Conservation (phyloP, 2,797 vertebrate species). For the Hoplostethus mediterraneus region DNA sequence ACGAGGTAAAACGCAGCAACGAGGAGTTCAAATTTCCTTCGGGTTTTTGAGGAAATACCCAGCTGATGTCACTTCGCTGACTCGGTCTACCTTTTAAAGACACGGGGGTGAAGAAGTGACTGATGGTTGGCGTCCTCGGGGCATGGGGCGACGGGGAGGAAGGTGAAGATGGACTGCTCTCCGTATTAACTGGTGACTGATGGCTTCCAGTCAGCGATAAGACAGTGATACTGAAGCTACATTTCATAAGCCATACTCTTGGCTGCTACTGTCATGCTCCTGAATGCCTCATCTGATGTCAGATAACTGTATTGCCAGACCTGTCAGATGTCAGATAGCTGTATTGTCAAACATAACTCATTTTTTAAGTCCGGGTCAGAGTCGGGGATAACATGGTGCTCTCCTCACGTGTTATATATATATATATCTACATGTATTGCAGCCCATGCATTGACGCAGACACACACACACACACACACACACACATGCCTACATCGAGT, state of each 20-base stretch:
- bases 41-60: not conserved
- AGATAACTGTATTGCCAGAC: conserved; percentile 54
- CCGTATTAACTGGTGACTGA: conserved; percentile 32
- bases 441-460: conserved; percentile 21
- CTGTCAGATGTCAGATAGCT: conserved; percentile 63
- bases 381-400: conserved; percentile 56
- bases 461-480: conserved; percentile 1
- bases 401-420: conserved; percentile 47
- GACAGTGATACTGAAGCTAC: conserved; percentile 23
- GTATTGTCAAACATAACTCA: conserved; percentile 59
- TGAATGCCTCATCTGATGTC: conserved; percentile 58
- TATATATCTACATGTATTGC: conserved; percentile 48
- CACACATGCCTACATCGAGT: conserved; percentile 57
- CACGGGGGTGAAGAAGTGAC: conserved; percentile 9
- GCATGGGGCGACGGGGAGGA: not conserved
- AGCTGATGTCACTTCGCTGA: conserved; percentile 37
- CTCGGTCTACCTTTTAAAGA: conserved; percentile 27
- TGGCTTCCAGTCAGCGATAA: conserved; percentile 35
- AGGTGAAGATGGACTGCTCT: conserved; percentile 24
- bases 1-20: conserved; percentile 24
- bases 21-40: not conserved
- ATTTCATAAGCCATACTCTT: conserved; percentile 32
- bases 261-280: conserved; percentile 28
- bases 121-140: not conserved
- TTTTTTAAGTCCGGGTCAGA: conserved; percentile 58